Evolutionary conservation across 2,797 vertebrate genomes (phyloP).

Genomic region (Sebastes steindachneri): DNA sequence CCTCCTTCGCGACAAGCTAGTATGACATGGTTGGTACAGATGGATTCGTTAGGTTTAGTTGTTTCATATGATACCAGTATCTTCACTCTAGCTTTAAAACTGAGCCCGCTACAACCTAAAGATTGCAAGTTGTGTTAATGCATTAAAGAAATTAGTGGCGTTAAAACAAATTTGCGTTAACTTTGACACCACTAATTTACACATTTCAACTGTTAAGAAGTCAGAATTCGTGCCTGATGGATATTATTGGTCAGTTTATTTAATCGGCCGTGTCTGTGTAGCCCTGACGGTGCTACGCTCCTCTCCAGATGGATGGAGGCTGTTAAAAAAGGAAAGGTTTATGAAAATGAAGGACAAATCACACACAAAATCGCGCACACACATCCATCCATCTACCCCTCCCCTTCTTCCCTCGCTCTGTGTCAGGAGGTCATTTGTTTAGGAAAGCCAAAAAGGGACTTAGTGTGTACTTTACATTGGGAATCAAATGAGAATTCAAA

Average conservation of each 20-base stretch:
- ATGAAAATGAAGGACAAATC: conserved; percentile 86
- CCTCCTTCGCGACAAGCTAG: no score
- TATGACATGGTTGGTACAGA: no score
- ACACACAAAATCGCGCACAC: conserved; percentile 24
- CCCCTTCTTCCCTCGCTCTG: conserved; percentile 14
- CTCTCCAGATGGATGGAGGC: conserved; percentile 68
- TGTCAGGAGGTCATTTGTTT: conserved; percentile 80
- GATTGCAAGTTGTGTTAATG: no score
- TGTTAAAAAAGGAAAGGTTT: conserved; percentile 82
- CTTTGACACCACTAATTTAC: not conserved
- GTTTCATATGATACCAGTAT: no score
- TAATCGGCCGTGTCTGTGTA: conserved; percentile 54
- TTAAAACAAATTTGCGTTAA: no score
- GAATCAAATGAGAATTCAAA: conserved; percentile 88
- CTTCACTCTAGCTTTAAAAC: no score
- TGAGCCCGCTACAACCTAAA: no score
- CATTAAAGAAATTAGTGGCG: no score
- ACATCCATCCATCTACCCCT: conserved; percentile 3
- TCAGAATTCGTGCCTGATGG: not conserved
- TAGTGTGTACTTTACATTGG: conserved; percentile 83
- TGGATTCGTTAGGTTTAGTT: no score
- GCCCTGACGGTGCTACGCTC: conserved; percentile 33
- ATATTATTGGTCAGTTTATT: conserved; percentile 42
- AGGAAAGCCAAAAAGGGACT: conserved; percentile 82
- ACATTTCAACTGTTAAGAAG: not conserved